A percentile compares a stretch with the other conserved stretches of the same genome.
Conservation (phyloP, 2,888 invertebrate genomes). For the Eudasyphora cyanicolor region DNA sequence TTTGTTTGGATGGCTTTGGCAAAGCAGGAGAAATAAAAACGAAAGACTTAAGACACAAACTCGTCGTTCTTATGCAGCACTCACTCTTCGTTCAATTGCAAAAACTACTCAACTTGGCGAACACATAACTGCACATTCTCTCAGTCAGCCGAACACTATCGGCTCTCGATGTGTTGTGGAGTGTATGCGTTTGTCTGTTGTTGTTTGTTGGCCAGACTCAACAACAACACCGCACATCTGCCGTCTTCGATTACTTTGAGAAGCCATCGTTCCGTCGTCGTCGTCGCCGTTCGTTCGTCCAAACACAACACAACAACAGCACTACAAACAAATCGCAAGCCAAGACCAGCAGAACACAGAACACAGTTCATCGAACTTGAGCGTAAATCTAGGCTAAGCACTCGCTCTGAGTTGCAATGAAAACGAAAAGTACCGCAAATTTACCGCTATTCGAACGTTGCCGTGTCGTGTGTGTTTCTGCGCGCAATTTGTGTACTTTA, state of each 20-base stretch:
- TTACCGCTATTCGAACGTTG: conserved; percentile 78
- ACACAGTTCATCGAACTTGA: conserved; percentile 80
- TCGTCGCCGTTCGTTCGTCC: conserved; percentile 43
- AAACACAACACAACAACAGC: too few species aligned
- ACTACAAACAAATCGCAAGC: not conserved
- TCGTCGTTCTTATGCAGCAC: conserved; percentile 42
- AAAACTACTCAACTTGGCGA: too few species aligned
- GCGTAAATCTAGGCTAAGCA: conserved; percentile 80
- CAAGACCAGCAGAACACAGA: too few species aligned
- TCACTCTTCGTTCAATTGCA: conserved; percentile 38
- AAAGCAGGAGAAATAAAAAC: conserved; percentile 61
- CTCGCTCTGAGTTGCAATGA: conserved; percentile 80
- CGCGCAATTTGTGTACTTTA: conserved; percentile 40
- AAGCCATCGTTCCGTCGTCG: conserved; percentile 23
- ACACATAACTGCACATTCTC: conserved; percentile 55
- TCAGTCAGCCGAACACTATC: too few species aligned
- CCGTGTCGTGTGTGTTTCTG: conserved; percentile 19
- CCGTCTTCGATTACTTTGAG: conserved; percentile 56
- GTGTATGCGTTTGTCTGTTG: not conserved
- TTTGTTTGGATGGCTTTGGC: conserved; percentile 17
- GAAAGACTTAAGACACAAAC: conserved; percentile 75
- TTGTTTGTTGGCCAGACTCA: conserved; percentile 7
- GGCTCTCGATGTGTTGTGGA: conserved; percentile 20
- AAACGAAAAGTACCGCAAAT: conserved; percentile 81
- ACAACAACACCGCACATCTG: not conserved